Evolutionary conservation across 2,113 vertebrate genomes (phyloP), one percentile per base, ranked within the genome.

Genomic region (Oreochromis aureus): DNA sequence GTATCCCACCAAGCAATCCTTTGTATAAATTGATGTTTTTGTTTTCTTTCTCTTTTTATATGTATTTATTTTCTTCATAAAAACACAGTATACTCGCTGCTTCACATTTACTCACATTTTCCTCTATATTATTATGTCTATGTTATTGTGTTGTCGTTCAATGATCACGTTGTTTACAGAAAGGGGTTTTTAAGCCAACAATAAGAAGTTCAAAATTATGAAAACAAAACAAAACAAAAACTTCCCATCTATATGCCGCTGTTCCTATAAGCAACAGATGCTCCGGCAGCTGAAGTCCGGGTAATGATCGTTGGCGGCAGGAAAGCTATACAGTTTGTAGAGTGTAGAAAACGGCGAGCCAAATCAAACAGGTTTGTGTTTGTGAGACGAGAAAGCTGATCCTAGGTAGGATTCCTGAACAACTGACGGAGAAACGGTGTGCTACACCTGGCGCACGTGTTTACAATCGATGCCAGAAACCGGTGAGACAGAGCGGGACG

Each of bases 261-360:
- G 95, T 95, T 93, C 80, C 95, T 91, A 92, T 94, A 89, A 91
- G 94, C 85, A 95, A 95, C 93, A 94, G 88, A 80, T 86, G 94
- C 91, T 87, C 87, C 79, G 6, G 15, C 73, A 53, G 66, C 84
- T 54, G 61, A 15, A 22, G 30, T 36, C 83, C 18, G 18, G 30
- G 10, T 39, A 71, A 15, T 32, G 85, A n/a, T 81, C 44, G 18
- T 85, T 84, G 76, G 51, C 83, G 69, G 55, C 53, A 41, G 51
- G 10, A 46, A 27, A 34, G 19, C 55, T 3, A 7, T 53, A 6
- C 22, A 24, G 2, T 69, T 55, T 1, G 0, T 36, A 55, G 9
- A 34, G 44, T 15, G 30, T 7, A n/a, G 27, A 7, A 24, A 71
- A 22, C 10, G 10, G 3, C 8, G 6, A 9, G 18, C 8, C 51